Evolutionary conservation across 2,113 vertebrate genomes (phyloP), one percentile per base, ranked within the genome.

Genomic region (Salvelinus sp.): DNA sequence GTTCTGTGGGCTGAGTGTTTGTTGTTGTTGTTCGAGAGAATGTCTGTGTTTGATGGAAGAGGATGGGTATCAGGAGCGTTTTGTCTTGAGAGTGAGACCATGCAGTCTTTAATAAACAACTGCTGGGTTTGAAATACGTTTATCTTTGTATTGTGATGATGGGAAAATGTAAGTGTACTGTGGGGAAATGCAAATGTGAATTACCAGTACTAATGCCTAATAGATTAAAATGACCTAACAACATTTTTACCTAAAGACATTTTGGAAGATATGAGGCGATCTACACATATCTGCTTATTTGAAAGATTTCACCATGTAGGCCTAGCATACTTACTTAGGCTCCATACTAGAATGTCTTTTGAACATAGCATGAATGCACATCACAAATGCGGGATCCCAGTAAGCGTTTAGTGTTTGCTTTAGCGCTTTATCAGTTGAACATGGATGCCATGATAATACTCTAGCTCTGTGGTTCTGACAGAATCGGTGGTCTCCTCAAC

Each of bases 1-100:
- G 27, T 38, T 69, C 20, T 74, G 30, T 63, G 28, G 64, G 14
- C 62, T 63, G 62, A 10, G 62, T 22, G 6, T 22, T 23, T 25
- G 20, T 25, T 25, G n/a, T 3, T 63, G 62, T 63, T 27, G 64
- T 66, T 66, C 0, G 64, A 44, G 10, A 0, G 57, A 48, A 1
- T 25, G 58, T 27, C 30, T 80, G 78, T 74, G 87, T 38, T 77
- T 0, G 77, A 84, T 6, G 9, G n/a, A 79, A 79, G 73, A 25
- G 73, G 78, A 82, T 20, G 79, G 20, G 4, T 20, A 47, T 70
- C 4, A 33, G 5, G 47, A 60, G 22, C 16, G 44, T 65, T 20
- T 33, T 73, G 22, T 54, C 50, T 54, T 54, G 16, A 18, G 14
- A 54, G 50, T 16, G 50, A 54, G 50, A 54, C 16, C 50, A 62